phyloP scores from a whole-genome alignment of 2,888 invertebrate species.

The Microctonus aethiopoides region DNA sequence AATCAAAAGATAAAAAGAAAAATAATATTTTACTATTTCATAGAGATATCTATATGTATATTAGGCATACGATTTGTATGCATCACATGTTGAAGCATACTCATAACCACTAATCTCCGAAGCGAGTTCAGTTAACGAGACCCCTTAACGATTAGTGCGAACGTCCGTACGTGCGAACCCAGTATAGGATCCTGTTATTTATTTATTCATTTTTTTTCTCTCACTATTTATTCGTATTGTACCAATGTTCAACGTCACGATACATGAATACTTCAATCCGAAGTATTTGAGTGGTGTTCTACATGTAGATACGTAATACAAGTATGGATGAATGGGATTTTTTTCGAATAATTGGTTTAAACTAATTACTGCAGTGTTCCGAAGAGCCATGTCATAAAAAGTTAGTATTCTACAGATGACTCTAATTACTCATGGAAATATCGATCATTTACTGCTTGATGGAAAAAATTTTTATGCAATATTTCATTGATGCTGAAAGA shows the following conservation, averaged over 20 bases:
- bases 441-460: not conserved
- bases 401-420: too few relatives aligned
- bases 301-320: not conserved
- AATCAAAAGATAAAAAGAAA: not conserved
- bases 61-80: constrained; percentile 21
- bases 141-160: constrained; percentile 25
- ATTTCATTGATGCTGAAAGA: not conserved
- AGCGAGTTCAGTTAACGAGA: constrained; percentile 26
- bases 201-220: not conserved
- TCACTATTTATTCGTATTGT: not conserved
- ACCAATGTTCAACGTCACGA: not conserved
- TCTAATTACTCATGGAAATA: not conserved
- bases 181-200: not conserved
- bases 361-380: not conserved
- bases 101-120: constrained; percentile 26
- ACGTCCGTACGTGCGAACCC: not conserved
- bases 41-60: not conserved
- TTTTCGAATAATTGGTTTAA: not conserved
- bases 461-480: not conserved
- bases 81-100: constrained; percentile 6
- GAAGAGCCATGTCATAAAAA: too few relatives aligned
- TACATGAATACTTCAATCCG: not conserved
- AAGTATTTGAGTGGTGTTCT: not conserved
- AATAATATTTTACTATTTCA: too few relatives aligned
- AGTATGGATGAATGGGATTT: not conserved